Percentiles rank a stretch among this genome's conserved stretches.
Evolutionary conservation across 2,797 vertebrate species (phyloP).

Genomic region (Clarias laeviceps): DNA sequence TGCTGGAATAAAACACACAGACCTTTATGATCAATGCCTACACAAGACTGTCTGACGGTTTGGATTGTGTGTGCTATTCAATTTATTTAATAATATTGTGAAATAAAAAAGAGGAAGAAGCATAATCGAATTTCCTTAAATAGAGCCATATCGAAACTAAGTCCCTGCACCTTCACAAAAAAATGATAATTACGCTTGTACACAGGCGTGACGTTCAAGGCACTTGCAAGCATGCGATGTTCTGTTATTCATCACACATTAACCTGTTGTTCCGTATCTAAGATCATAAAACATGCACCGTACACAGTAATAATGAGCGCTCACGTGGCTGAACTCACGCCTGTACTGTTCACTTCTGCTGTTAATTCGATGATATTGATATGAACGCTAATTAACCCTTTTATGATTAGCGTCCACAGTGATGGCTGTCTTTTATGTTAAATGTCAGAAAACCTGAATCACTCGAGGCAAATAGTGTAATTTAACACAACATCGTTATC

Average conservation of each 20-base stretch:
- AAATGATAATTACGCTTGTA: not conserved
- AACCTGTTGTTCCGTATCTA: not conserved
- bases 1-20: constrained; percentile 43
- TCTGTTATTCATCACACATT: not conserved
- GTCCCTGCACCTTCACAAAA: not conserved
- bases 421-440: not conserved
- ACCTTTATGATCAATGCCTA: too few species aligned
- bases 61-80: not conserved
- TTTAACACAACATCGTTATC: not conserved
- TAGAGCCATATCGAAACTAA: not conserved
- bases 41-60: not conserved
- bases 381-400: not conserved
- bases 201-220: not conserved
- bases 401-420: not conserved
- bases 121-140: not conserved
- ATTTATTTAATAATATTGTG: not conserved
- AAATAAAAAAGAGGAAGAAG: not conserved
- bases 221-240: not conserved
- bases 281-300: not conserved
- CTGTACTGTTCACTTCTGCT: not conserved
- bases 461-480: not conserved
- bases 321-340: not conserved
- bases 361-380: not conserved
- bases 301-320: not conserved
- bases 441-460: not conserved